These are phyloP conservation scores for Dendropsophus ebraccatus DNA, from an alignment of 2,113 vertebrate species.

Conservation along the genomic window DNA sequence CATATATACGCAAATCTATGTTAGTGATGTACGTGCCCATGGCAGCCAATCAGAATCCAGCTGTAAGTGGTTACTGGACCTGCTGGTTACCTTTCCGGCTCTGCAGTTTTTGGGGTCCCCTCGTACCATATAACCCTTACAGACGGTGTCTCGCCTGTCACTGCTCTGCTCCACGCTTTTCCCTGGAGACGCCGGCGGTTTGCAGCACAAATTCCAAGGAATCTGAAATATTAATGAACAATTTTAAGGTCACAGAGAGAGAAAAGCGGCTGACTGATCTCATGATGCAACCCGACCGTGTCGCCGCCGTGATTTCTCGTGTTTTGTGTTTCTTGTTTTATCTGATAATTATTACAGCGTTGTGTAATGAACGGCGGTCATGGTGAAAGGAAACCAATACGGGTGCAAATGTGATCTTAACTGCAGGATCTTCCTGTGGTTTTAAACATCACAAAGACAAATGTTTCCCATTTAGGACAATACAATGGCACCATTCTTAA, in stretches of 20 bases:
- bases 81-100: too few species aligned
- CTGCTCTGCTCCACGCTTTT: not conserved
- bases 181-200: conserved; percentile 7
- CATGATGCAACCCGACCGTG: not conserved
- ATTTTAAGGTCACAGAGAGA: conserved; percentile 29
- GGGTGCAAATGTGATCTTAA: too few species aligned
- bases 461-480: not conserved
- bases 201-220: conserved; percentile 29
- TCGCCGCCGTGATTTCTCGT: not conserved
- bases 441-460: not conserved
- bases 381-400: too few species aligned
- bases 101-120: too few species aligned
- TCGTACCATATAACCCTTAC: not conserved
- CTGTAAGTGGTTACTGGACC: too few species aligned
- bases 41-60: too few species aligned
- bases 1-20: too few species aligned
- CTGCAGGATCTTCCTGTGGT: too few species aligned
- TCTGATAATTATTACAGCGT: not conserved
- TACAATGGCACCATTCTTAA: too few species aligned
- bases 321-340: not conserved
- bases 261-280: not conserved
- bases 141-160: not conserved
- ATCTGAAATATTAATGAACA: conserved; percentile 50
- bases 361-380: not conserved
- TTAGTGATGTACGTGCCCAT: too few species aligned